Percentiles rank a stretch among this genome's conserved stretches.
phyloP scores from a whole-genome alignment of 2,113 vertebrate genomes.

The Balaeniceps rex region DNA sequence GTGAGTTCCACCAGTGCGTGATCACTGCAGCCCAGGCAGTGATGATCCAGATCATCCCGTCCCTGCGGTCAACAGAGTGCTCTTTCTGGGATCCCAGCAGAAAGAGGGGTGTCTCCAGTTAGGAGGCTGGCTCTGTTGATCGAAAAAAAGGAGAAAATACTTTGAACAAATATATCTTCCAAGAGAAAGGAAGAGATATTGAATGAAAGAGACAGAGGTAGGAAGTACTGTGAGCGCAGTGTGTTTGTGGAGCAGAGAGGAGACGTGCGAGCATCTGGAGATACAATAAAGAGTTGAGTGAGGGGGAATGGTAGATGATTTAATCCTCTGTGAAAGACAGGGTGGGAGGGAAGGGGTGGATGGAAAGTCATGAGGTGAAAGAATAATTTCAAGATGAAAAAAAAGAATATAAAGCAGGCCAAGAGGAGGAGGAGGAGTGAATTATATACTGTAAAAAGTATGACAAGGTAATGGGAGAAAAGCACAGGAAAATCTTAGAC shows the following conservation, averaged over 20 bases:
- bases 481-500: not conserved
- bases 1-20: no score
- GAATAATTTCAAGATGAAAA: not conserved
- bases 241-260: not conserved
- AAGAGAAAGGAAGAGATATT: not conserved
- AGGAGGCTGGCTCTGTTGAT: not conserved
- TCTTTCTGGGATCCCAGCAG: not conserved
- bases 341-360: not conserved
- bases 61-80: not conserved
- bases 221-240: not conserved
- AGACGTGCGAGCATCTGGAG: not conserved
- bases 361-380: not conserved
- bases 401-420: not conserved
- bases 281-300: not conserved
- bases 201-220: not conserved
- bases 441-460: conserved; percentile 1
- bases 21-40: no score
- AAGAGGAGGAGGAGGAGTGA: not conserved
- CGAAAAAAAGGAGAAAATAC: not conserved
- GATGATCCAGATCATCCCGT: not conserved
- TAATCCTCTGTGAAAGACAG: not conserved
- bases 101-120: not conserved
- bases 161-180: not conserved
- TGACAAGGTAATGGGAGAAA: not conserved
- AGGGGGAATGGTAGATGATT: not conserved